Evolutionary conservation across 37 sponge, comb jelly and placozoan genomes (phyloP).

Genomic region (Diacarnus erythraeanus): DNA sequence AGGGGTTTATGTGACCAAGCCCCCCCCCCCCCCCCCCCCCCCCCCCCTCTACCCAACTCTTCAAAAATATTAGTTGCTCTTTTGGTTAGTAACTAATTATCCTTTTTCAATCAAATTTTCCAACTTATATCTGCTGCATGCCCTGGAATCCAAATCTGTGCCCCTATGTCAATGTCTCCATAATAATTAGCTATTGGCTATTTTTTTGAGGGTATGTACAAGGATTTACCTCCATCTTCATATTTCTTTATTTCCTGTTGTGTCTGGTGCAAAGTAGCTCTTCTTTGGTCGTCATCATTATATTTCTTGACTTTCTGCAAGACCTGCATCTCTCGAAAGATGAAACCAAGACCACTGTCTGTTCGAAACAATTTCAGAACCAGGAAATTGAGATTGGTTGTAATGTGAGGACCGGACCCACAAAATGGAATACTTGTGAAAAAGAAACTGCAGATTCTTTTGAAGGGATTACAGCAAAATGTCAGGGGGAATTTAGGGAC

Average conservation of each 20-base stretch:
- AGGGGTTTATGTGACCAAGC: too few species aligned
- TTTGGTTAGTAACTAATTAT: too few species aligned
- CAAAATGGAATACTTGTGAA: slow-evolving; percentile 30
- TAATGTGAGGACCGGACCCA: slow-evolving; percentile 13
- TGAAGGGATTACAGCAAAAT: slow-evolving; percentile 2
- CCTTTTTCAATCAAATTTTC: too few species aligned
- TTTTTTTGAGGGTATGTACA: too few species aligned
- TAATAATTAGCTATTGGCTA: too few species aligned
- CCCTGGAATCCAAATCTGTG: too few species aligned
- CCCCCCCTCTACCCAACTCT: too few species aligned
- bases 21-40: too few species aligned
- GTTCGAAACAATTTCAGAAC: slow-evolving; percentile 54
- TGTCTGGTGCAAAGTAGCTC: slow-evolving; percentile 14
- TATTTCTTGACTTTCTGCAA: slow-evolving; percentile 12
- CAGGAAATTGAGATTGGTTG: slow-evolving; percentile 55
- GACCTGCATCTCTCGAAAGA: slow-evolving; percentile 48
- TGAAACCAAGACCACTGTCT: slow-evolving; percentile 50
- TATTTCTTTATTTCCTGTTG: slow-evolving; percentile 6
- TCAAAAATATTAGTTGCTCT: too few species aligned
- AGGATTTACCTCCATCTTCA: slow-evolving; percentile 25
- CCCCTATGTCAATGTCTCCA: too few species aligned
- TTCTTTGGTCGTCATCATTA: slow-evolving; percentile 34
- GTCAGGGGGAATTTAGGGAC: slow-evolving; percentile 12
- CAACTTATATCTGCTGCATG: too few species aligned
- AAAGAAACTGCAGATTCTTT: background rate